Conservation (phyloP, 2,113 vertebrate species). For the Limanda limanda region DNA sequence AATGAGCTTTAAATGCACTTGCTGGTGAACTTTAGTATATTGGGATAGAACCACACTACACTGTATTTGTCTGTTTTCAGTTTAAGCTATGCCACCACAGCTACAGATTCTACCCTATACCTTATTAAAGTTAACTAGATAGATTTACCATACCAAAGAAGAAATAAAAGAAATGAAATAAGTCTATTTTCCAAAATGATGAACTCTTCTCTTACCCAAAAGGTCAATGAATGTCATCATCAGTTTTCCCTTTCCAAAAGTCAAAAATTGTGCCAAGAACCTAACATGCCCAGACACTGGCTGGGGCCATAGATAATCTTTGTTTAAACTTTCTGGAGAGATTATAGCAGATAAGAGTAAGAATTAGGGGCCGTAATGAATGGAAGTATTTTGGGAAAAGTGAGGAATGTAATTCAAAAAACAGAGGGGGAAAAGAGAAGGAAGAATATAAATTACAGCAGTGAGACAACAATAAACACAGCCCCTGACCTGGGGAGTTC, state of each 20-base stretch:
- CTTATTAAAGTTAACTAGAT: background rate
- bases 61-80: background rate
- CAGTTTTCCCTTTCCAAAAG: background rate
- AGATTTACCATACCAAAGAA: background rate
- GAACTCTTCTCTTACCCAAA: background rate
- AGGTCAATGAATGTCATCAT: too few species aligned
- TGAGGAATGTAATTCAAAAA: slow-evolving; percentile 1
- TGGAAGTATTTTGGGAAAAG: slow-evolving; percentile 1
- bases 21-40: background rate
- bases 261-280: background rate
- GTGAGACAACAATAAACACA: slow-evolving; percentile 21
- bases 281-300: background rate
- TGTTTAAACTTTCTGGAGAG: background rate
- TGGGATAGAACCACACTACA: background rate
- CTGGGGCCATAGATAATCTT: background rate
- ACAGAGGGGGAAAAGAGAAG: background rate
- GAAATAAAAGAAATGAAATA: background rate
- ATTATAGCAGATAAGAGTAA: background rate
- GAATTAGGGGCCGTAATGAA: background rate
- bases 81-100: background rate
- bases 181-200: background rate
- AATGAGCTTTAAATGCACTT: background rate
- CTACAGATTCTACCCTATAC: background rate
- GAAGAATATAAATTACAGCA: slow-evolving; percentile 12
- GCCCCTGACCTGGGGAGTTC: slow-evolving; percentile 30